These are phyloP conservation scores for Meteorus cinctellus DNA, from an alignment of 2,888 invertebrate species.

Conservation along the genomic window DNA sequence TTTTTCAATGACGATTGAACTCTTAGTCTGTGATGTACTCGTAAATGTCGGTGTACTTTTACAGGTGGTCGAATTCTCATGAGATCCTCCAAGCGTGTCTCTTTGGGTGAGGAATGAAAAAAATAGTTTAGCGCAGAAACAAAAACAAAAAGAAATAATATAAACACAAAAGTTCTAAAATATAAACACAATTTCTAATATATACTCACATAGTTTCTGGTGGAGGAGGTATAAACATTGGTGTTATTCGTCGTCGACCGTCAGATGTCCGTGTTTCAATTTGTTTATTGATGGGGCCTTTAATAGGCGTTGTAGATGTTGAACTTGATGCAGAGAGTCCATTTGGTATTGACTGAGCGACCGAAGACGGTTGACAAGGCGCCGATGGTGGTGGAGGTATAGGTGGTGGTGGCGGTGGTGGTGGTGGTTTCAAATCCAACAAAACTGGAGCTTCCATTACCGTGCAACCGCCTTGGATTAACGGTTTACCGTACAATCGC, in stretches of 20 bases:
- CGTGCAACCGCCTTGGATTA: conserved; percentile 76
- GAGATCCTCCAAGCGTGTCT: conserved; percentile 58
- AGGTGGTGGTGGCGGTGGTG: conserved; percentile 47
- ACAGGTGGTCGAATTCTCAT: conserved; percentile 68
- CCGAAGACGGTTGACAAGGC: background rate
- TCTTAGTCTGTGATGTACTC: conserved; percentile 85
- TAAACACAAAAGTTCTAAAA: background rate
- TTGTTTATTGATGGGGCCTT: conserved; percentile 89
- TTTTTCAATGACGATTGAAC: conserved; percentile 86
- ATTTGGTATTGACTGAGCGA: conserved; percentile 44
- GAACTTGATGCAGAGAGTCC: conserved; percentile 49
- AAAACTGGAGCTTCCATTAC: conserved; percentile 82
- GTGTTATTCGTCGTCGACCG: conserved; percentile 96
- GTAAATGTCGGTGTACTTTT: conserved; percentile 78
- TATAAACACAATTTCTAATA: background rate
- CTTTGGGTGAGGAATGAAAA: background rate
- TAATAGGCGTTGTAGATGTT: conserved; percentile 68
- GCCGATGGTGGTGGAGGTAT: conserved; percentile 45
- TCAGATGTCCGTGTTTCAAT: conserved; percentile 95
- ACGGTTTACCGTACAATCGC: conserved; percentile 90
- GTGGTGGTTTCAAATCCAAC: conserved; percentile 67
- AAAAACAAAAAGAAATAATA: background rate
- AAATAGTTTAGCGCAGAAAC: background rate
- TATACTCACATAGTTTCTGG: conserved; percentile 77
- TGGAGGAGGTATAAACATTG: conserved; percentile 90